Percentiles rank a stretch among this genome's conserved stretches.
Conservation (phyloP, 1,140 invertebrate species). For the Rhizoglyphus robini region DNA sequence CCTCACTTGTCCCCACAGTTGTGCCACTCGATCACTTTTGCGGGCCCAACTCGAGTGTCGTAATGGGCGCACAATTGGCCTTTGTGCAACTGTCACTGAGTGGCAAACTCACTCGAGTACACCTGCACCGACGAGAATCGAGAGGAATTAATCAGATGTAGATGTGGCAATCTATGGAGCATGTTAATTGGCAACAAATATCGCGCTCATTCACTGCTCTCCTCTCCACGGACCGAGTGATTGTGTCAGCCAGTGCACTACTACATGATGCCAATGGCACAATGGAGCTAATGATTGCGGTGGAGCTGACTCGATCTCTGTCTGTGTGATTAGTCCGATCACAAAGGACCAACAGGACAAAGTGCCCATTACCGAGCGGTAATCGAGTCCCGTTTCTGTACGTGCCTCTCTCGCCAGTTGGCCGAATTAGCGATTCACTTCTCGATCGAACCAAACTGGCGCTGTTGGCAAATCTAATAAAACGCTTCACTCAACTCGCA, state of each 20-base stretch:
- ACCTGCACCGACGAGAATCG: too few species aligned
- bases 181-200: slow-evolving; percentile 13
- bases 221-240: neutral
- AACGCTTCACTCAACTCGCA: slow-evolving; percentile 8
- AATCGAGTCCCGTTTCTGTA: neutral
- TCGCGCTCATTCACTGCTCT: neutral
- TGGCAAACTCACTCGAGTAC: too few species aligned
- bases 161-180: neutral
- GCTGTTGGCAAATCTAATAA: slow-evolving; percentile 1
- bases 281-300: slow-evolving; percentile 10
- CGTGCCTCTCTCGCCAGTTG: neutral
- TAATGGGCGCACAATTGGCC: too few species aligned
- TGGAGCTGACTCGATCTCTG: neutral
- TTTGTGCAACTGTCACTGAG: too few species aligned
- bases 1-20: too few species aligned
- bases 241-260: neutral
- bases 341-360: neutral
- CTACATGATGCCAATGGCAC: neutral
- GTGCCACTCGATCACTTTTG: too few species aligned
- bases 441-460: neutral
- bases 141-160: neutral
- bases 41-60: too few species aligned
- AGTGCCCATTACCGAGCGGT: slow-evolving; percentile 7
- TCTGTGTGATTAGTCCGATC: neutral
- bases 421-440: neutral